Percentiles rank a stretch among this genome's conserved stretches.
These are phyloP conservation scores for Mus pahari DNA, from an alignment of 2,113 vertebrate genomes.

Conservation along the genomic window DNA sequence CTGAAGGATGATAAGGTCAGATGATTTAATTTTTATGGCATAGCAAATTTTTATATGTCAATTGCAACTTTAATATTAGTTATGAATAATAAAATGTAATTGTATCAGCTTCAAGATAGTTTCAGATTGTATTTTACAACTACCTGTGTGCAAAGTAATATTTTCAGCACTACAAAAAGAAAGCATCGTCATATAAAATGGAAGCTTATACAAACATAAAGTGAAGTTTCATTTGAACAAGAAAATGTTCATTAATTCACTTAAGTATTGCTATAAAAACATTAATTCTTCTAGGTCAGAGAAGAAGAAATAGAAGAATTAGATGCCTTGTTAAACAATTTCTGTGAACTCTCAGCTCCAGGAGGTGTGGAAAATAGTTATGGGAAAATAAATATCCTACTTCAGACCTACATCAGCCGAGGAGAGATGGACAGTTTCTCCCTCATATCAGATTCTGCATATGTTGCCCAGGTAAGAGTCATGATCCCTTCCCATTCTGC, in stretches of 20 bases:
- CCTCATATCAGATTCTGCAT: constrained; percentile 97
- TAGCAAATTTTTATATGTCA: constrained; percentile 89
- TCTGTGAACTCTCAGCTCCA: constrained; percentile 94
- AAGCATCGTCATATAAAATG: constrained; percentile 21
- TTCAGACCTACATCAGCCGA: constrained; percentile 97
- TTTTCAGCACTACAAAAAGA: constrained; percentile 49
- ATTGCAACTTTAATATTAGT: constrained; percentile 87
- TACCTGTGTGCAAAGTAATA: constrained; percentile 56
- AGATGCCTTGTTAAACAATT: constrained; percentile 91
- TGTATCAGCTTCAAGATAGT: constrained; percentile 85
- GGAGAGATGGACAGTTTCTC: constrained; percentile 99
- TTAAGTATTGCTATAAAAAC: constrained; percentile 77
- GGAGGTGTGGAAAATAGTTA: constrained; percentile 98
- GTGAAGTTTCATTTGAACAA: constrained; percentile 76
- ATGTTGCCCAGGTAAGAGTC: constrained; percentile 95
- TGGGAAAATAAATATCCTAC: constrained; percentile 98
- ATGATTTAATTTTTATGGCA: constrained; percentile 87
- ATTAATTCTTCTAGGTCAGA: constrained; percentile 90
- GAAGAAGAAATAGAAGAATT: constrained; percentile 98
- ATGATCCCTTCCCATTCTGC: constrained; percentile 34
- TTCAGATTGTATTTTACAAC: constrained; percentile 84
- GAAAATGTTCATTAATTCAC: constrained; percentile 73
- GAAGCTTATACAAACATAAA: constrained; percentile 51
- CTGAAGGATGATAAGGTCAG: constrained; percentile 85
- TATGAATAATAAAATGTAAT: constrained; percentile 88